Percentiles rank a stretch among this genome's conserved stretches.
These are phyloP conservation scores for Hydrolagus colliei DNA, from an alignment of 2,797 vertebrate species.

Conservation along the genomic window DNA sequence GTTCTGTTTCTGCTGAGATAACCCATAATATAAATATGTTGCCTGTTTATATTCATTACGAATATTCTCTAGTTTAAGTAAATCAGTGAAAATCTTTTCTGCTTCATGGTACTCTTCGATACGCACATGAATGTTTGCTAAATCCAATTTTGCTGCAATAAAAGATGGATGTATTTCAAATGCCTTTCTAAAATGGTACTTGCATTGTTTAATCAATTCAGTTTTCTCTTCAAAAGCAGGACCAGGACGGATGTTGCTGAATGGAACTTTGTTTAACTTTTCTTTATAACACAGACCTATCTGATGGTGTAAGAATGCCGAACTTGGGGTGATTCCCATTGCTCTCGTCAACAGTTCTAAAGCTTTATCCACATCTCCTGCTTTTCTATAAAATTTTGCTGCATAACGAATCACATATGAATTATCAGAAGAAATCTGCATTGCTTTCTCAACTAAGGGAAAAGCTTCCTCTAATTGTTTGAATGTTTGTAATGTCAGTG, in stretches of 20 bases:
- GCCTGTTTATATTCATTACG: slow-evolving; percentile 38
- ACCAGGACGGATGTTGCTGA: background rate
- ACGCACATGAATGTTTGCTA: slow-evolving; percentile 48
- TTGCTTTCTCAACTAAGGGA: slow-evolving; percentile 51
- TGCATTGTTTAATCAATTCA: slow-evolving; percentile 37
- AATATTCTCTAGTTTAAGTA: slow-evolving; percentile 40
- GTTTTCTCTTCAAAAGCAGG: slow-evolving; percentile 36
- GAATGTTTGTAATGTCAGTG: slow-evolving; percentile 49
- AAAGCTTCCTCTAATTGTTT: slow-evolving; percentile 42
- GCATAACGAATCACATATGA: slow-evolving; percentile 57
- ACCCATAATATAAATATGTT: slow-evolving; percentile 38
- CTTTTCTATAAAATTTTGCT: slow-evolving; percentile 58
- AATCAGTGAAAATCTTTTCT: slow-evolving; percentile 51
- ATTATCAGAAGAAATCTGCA: slow-evolving; percentile 47
- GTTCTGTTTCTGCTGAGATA: slow-evolving; percentile 43
- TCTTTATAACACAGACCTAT: slow-evolving; percentile 54
- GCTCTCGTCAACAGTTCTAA: slow-evolving; percentile 49
- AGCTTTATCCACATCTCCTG: slow-evolving; percentile 43
- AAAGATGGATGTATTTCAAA: slow-evolving; percentile 42
- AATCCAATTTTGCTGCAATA: slow-evolving; percentile 43
- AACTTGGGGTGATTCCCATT: slow-evolving; percentile 42
- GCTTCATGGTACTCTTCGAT: slow-evolving; percentile 41
- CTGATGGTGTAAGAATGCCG: slow-evolving; percentile 60
- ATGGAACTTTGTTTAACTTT: slow-evolving; percentile 40
- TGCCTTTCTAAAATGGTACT: slow-evolving; percentile 52